Evolutionary conservation across 2,888 invertebrate genomes (phyloP).

Genomic region (Drosophila histrio): DNA sequence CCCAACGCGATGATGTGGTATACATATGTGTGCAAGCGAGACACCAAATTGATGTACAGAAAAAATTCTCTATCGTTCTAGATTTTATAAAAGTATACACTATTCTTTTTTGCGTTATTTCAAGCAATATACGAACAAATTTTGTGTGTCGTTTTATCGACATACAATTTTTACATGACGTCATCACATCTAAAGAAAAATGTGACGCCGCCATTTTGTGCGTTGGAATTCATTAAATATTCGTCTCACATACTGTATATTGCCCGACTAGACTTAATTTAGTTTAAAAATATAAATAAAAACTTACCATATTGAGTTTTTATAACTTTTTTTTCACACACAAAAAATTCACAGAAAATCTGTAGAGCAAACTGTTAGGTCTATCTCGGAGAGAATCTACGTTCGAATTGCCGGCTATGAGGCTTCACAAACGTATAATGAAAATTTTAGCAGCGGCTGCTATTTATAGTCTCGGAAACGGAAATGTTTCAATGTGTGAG

Average conservation of each 20-base stretch:
- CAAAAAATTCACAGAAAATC: slow-evolving; percentile 70
- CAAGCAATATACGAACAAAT: background rate
- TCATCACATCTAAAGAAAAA: slow-evolving; percentile 44
- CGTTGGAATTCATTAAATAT: background rate
- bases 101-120: background rate
- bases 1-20: slow-evolving; percentile 38
- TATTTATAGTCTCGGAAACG: slow-evolving; percentile 85
- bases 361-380: slow-evolving; percentile 48
- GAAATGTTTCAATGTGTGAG: slow-evolving; percentile 23
- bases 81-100: background rate
- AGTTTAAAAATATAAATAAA: background rate
- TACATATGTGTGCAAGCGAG: slow-evolving; percentile 5
- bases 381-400: slow-evolving; percentile 68
- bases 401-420: slow-evolving; percentile 88
- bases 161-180: slow-evolving; percentile 46
- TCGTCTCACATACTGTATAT: background rate
- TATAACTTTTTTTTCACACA: slow-evolving; percentile 69
- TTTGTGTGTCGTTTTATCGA: background rate
- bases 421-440: slow-evolving; percentile 89
- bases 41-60: background rate
- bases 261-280: background rate
- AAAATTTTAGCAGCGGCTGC: slow-evolving; percentile 84
- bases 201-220: slow-evolving; percentile 53
- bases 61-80: background rate
- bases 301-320: slow-evolving; percentile 82